These are phyloP conservation scores for Hypomesus transpacificus DNA, from an alignment of 2,113 vertebrate species.

Conservation along the genomic window DNA sequence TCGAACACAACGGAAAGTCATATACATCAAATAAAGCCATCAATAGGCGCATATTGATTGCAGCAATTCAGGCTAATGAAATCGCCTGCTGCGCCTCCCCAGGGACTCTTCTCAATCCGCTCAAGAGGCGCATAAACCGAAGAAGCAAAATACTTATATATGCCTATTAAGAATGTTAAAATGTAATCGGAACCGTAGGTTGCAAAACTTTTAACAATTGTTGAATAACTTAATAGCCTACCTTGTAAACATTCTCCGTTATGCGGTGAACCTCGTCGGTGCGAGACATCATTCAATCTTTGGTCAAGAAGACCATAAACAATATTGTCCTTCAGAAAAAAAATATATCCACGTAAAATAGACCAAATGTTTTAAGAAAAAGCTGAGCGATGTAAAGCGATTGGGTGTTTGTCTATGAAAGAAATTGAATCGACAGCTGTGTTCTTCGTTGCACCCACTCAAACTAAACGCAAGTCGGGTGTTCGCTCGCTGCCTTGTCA, in stretches of 20 bases:
- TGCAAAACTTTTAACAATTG: slow-evolving; percentile 58
- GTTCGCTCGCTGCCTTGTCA: slow-evolving; percentile 39
- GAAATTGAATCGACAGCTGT: slow-evolving; percentile 23
- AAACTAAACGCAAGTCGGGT: slow-evolving; percentile 58
- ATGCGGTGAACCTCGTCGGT: slow-evolving; percentile 94
- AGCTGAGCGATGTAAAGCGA: slow-evolving; percentile 2
- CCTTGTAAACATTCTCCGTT: slow-evolving; percentile 97
- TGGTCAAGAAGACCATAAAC: slow-evolving; percentile 76
- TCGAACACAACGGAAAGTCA: too few relatives aligned
- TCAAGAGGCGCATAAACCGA: background rate
- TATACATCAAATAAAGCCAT: too few relatives aligned
- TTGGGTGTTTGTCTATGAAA: slow-evolving; percentile 5
- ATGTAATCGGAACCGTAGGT: background rate
- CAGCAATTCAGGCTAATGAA: too few relatives aligned
- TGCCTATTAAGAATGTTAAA: background rate
- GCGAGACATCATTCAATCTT: slow-evolving; percentile 85
- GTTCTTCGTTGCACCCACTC: slow-evolving; percentile 50
- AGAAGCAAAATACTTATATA: background rate
- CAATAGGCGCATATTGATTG: too few relatives aligned
- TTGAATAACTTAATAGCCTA: slow-evolving; percentile 59
- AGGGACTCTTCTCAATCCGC: too few relatives aligned
- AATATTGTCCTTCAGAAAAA: slow-evolving; percentile 37
- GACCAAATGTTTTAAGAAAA: background rate
- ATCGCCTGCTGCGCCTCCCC: too few relatives aligned
- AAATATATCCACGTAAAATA: slow-evolving; percentile 60